These are phyloP conservation scores for Bellardia bayeri DNA, from an alignment of 2,888 invertebrate genomes.

Conservation along the genomic window DNA sequence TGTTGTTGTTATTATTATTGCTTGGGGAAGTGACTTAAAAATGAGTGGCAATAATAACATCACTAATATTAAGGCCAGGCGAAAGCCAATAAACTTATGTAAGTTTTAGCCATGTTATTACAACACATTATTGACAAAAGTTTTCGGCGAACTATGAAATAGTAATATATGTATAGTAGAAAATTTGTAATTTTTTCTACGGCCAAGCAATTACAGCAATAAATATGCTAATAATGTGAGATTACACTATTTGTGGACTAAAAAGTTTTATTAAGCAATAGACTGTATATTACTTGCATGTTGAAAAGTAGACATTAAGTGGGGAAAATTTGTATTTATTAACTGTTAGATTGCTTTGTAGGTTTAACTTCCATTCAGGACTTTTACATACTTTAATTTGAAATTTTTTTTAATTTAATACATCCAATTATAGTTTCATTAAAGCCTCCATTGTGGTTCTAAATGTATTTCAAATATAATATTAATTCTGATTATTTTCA, in stretches of 20 bases:
- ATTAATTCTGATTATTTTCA: too few species aligned
- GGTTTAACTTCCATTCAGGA: too few species aligned
- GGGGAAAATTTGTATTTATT: too few species aligned
- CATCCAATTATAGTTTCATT: too few species aligned
- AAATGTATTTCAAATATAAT: too few species aligned
- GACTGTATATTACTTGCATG: neutral
- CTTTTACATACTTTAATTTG: too few species aligned
- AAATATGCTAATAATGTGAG: neutral
- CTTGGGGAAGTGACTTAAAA: neutral
- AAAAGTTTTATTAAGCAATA: neutral
- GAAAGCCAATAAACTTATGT: conserved; percentile 23
- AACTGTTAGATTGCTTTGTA: too few species aligned
- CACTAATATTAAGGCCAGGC: conserved; percentile 11
- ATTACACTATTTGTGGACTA: neutral
- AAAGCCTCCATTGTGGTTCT: too few species aligned
- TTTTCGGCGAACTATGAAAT: neutral
- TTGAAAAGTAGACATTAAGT: neutral
- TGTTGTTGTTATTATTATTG: neutral
- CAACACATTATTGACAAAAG: neutral
- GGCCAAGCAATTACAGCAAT: neutral
- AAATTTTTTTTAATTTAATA: too few species aligned
- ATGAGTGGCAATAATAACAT: conserved; percentile 37
- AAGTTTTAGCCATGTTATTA: neutral
- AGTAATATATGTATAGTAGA: neutral
- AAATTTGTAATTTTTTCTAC: neutral